These are phyloP conservation scores for Gobio gobio DNA, from an alignment of 2,113 vertebrate genomes.

Conservation along the genomic window DNA sequence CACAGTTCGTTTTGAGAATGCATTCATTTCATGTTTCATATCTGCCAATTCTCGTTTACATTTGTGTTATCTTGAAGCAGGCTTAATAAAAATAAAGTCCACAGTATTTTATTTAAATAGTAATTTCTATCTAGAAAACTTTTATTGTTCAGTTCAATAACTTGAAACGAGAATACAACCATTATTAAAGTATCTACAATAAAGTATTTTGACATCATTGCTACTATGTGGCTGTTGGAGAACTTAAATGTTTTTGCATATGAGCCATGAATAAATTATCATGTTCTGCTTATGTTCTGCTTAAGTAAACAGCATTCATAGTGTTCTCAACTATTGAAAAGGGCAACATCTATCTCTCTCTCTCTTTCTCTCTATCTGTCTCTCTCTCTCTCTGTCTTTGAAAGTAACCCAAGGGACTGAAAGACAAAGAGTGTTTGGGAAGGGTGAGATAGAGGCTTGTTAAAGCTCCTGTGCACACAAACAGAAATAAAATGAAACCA, in stretches of 20 bases:
- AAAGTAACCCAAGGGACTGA: constrained; percentile 23
- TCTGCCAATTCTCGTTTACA: background rate
- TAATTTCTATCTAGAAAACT: background rate
- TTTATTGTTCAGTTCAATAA: background rate
- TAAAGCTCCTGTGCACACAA: constrained; percentile 31
- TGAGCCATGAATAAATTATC: background rate
- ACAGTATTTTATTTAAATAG: background rate
- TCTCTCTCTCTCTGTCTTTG: constrained; percentile 21
- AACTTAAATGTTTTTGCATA: background rate
- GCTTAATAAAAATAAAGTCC: background rate
- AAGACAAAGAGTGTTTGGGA: background rate
- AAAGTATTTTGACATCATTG: background rate
- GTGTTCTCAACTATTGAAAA: constrained; percentile 7
- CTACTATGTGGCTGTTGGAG: background rate
- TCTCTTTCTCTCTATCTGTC: background rate
- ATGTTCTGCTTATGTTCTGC: constrained; percentile 1
- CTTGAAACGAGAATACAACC: background rate
- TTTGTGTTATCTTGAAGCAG: background rate
- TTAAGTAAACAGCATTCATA: background rate
- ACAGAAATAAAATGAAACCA: constrained; percentile 48
- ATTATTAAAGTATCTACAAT: background rate
- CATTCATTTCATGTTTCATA: background rate
- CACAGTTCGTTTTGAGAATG: background rate
- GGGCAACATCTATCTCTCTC: background rate
- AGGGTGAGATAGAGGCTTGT: constrained; percentile 3